A percentile compares a stretch with the other conserved stretches of the same genome.
These are phyloP conservation scores for Syngnathoides biaculeatus DNA, from an alignment of 2,113 vertebrate genomes.

Conservation along the genomic window DNA sequence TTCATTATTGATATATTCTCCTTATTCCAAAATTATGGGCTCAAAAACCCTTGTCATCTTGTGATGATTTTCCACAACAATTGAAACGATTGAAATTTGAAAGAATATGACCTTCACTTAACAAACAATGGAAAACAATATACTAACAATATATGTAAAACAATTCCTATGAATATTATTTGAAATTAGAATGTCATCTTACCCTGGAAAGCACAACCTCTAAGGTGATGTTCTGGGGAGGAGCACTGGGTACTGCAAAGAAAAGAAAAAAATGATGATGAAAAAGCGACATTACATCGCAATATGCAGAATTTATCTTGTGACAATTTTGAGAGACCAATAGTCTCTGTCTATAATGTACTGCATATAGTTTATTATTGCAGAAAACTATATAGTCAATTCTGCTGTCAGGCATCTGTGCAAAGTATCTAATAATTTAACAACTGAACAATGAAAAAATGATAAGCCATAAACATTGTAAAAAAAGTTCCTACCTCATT, in stretches of 20 bases:
- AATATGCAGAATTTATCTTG: background rate
- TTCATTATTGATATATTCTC: background rate
- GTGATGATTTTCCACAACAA: too few relatives aligned
- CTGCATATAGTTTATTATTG: too few relatives aligned
- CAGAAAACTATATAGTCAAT: too few relatives aligned
- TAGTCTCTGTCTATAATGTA: too few relatives aligned
- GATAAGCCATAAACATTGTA: too few relatives aligned
- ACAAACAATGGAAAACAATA: background rate
- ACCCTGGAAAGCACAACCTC: conserved; percentile 65
- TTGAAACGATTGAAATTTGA: too few relatives aligned
- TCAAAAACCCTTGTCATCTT: background rate
- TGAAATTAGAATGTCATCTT: conserved; percentile 22
- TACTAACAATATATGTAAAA: background rate
- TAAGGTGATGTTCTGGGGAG: conserved; percentile 64
- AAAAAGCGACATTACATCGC: background rate
- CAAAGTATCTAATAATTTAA: too few relatives aligned
- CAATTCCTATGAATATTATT: background rate
- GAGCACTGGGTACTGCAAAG: conserved; percentile 50
- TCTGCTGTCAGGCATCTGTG: too few relatives aligned
- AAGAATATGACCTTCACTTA: background rate
- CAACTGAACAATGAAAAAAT: too few relatives aligned
- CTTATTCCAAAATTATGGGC: background rate
- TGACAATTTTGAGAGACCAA: too few relatives aligned
- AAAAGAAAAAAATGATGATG: background rate
- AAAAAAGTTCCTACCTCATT: too few relatives aligned